Evolutionary conservation across 2,113 vertebrate genomes (phyloP), one percentile per base, ranked within the genome.

Genomic region (Colaptes auratus): DNA sequence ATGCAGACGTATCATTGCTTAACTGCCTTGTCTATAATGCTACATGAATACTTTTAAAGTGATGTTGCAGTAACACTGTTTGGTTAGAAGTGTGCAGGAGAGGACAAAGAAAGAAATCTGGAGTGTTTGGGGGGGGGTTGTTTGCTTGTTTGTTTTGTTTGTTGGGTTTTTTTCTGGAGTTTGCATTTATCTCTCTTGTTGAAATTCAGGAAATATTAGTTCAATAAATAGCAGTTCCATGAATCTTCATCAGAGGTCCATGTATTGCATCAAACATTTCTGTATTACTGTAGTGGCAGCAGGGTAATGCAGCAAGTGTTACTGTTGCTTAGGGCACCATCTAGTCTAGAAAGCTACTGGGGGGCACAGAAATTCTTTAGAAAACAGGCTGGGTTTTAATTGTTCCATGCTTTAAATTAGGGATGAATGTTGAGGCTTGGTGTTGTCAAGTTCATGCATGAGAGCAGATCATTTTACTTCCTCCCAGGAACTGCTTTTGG

Each of bases 1-100:
- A 48, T 19, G 36, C 33, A 31, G 23, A 64, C 73, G 42, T 52
- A 44, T 77, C 3, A 6, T 73, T 76, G 53, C 59, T 87, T 87
- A 87, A 73, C 50, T 56, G 23, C 91, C 60, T 88, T 73, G 71
- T 28, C 58, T 17, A 35, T 82, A 67, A 12, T 39, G 44, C 24
- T 70, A 1, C 80, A 60, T 82, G 89, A 86, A 91, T 89, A 74
- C 66, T 90, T 91, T 93, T 42, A 2, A 76, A 74, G 42, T n/a
- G 20, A 4, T 64, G 20, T 77, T 91, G 42, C 52, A 58, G 36
- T 80, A 85, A 42, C 78, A 17, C 31, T 86, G 23, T 73, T 87
- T 82, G 56, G 20, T 36, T 53, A 42, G 6, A 5, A 9, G 5
- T n/a, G 5, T 67, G 31, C 56, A 42, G 18, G 52, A 82, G 36